Evolutionary conservation across 2,797 vertebrate genomes (phyloP), one percentile per base, ranked within the genome.

Genomic region (Oreortyx pictus): DNA sequence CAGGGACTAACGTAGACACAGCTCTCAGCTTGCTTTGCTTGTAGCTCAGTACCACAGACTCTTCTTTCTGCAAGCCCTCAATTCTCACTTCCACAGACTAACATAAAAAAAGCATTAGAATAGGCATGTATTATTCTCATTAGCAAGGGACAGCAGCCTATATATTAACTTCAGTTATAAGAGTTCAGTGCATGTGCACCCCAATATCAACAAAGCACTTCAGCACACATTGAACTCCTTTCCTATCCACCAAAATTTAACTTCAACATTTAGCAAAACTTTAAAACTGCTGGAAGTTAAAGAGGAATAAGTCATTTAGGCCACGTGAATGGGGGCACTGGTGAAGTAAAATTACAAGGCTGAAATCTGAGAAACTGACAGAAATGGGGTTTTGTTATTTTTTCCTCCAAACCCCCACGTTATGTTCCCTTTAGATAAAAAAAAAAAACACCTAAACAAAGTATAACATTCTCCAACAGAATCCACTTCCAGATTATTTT

Each of bases 401-500:
- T 19, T 78, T 82, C 16, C 43, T 94, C 86, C 59, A 37, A n/a
- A 71, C 17, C 31, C 72, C 90, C 24, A 61, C 24, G 94, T 93
- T 91, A 91, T 86, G 83, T 81, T 87, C 43, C 35, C 39, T 88
- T 89, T 86, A 88, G 49, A 81, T 78, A 80, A 93, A 81, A 92
- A 80, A 92, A 81, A 92, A 96, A 96, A 73, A 2, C 73, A 86
- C 61, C 92, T 84, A 96, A 68, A 81, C 60, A 25, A 92, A 93
- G 62, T 93, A 92, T 71, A 93, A 87, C 89, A 84, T 86, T 87
- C 78, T 77, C 92, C 92, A 96, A 60, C 62, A 91, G 94, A 95
- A 97, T 88, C 82, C 89, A 91, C 90, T 93, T 97, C 88, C 89
- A 62, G 93, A 96, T 90, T 96, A 96, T 97, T 97, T 95, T 98